Evolutionary conservation across 1,140 invertebrate genomes (phyloP), one percentile per base, ranked within the genome.

Genomic region (Apolygus lucorum): DNA sequence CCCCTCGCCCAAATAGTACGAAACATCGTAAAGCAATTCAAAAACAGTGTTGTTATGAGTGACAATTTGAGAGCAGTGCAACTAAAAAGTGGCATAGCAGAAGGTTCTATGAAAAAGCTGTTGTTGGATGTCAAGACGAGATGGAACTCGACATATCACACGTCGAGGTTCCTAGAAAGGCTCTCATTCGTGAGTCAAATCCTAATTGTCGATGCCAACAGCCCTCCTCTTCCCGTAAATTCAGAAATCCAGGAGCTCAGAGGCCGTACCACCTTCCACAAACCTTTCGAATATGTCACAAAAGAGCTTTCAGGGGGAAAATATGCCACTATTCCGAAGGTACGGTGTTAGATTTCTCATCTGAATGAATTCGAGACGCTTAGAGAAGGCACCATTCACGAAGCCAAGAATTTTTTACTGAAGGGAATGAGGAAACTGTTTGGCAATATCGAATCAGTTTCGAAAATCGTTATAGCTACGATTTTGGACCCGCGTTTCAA

Each of bases 271-370:
- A 27, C 66, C 17, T 24, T 80, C n/a, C 68, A 80, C 52, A 66
- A 75, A 68, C 77, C 77, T 0, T 24, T 80, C 1, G 77, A 79
- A 75, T 74, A 74, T 68, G 78, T 76, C 2, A 81, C 77, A 1
- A 79, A 74, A 49, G 78, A 79, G 75, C 71, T 81, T 0, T 79
- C 78, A 29, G 77, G 76, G 0, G 77, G 79, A 73, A 76, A 77
- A 69, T 81, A 81, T 72, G 76, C 74, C 34, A 76, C 79, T 0
- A 80, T 81, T 54, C 78, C 79, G 28, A 72, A 80, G 68, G 72
- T 80, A 14, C 74, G 74, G 62, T 78, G 76, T 68, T 72, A 79
- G 34, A 28, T 75, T 64, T 78, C 69, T 22, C 77, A 78, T 74
- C 28, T 79, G 8, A 67, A 71, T 62, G 1, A 59, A 21, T 68